These are phyloP conservation scores for Epinephelus coioides DNA, from an alignment of 2,797 vertebrate genomes.

Conservation along the genomic window DNA sequence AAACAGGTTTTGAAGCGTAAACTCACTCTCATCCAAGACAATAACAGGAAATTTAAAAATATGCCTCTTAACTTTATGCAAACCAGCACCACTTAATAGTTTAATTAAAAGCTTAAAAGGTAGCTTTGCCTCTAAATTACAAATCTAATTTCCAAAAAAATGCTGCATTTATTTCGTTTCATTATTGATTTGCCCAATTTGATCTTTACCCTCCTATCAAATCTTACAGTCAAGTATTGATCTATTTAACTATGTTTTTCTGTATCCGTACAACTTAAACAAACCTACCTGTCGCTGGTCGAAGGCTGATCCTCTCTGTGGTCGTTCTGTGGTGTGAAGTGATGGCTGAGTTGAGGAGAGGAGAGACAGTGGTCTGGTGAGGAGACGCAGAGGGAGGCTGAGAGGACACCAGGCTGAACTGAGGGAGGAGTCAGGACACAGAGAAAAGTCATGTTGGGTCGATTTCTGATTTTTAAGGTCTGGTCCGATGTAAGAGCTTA, in stretches of 20 bases:
- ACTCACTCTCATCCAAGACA: neutral
- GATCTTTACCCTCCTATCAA: neutral
- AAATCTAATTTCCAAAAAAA: neutral
- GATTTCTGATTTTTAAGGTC: no score
- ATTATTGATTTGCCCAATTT: neutral
- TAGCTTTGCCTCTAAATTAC: neutral
- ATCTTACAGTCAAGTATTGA: neutral
- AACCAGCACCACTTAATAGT: neutral
- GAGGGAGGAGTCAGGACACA: conserved; percentile 69
- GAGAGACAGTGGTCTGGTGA: conserved; percentile 52
- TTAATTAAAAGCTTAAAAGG: neutral
- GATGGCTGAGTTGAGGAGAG: conserved; percentile 39
- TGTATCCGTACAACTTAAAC: neutral
- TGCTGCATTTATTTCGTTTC: neutral
- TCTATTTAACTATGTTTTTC: neutral
- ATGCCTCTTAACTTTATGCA: neutral
- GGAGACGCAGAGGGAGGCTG: conserved; percentile 50
- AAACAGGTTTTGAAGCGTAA: neutral
- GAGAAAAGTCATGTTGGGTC: neutral
- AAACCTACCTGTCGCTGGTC: conserved; percentile 59
- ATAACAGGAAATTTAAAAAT: neutral
- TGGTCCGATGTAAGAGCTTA: no score
- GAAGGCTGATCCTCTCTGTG: conserved; percentile 19
- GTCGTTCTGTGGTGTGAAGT: conserved; percentile 13
- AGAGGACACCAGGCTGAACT: conserved; percentile 40